Conservation (phyloP, 2,113 vertebrate species). For the Hoplias malabaricus region DNA sequence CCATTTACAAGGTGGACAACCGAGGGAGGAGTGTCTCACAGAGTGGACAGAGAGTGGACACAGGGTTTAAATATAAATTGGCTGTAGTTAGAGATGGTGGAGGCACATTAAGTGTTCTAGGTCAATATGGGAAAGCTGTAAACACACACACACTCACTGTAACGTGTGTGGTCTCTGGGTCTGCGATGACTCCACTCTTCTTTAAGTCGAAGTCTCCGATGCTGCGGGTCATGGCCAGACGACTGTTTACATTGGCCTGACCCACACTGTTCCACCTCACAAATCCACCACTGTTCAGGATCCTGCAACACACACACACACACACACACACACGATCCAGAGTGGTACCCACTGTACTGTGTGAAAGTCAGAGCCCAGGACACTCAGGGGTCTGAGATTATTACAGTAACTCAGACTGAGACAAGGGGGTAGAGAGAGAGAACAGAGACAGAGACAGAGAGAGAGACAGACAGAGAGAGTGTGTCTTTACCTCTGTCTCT, state of each 20-base stretch:
- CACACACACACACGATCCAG: not conserved
- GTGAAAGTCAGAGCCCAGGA: no score
- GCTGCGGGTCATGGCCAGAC: constrained; percentile 94
- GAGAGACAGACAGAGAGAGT: not conserved
- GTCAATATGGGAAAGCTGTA: no score
- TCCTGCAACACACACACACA: constrained; percentile 70
- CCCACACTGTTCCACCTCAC: constrained; percentile 94
- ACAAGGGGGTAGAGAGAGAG: not conserved
- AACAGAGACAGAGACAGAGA: not conserved
- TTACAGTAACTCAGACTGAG: not conserved
- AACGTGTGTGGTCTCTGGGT: constrained; percentile 89
- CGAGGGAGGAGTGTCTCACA: no score
- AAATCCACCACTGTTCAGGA: constrained; percentile 89
- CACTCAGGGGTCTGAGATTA: no score
- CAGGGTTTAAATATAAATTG: no score
- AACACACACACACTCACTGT: constrained; percentile 76
- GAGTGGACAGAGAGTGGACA: no score
- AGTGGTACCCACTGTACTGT: no score
- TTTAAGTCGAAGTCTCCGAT: constrained; percentile 96
- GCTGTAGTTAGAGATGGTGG: no score
- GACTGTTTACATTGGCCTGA: constrained; percentile 92
- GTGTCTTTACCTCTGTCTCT: constrained; percentile 37
- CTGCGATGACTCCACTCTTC: constrained; percentile 87
- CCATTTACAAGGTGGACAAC: no score
- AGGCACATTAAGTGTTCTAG: no score